phyloP scores from a whole-genome alignment of 2,113 vertebrate genomes.

The Patagioenas fasciata region DNA sequence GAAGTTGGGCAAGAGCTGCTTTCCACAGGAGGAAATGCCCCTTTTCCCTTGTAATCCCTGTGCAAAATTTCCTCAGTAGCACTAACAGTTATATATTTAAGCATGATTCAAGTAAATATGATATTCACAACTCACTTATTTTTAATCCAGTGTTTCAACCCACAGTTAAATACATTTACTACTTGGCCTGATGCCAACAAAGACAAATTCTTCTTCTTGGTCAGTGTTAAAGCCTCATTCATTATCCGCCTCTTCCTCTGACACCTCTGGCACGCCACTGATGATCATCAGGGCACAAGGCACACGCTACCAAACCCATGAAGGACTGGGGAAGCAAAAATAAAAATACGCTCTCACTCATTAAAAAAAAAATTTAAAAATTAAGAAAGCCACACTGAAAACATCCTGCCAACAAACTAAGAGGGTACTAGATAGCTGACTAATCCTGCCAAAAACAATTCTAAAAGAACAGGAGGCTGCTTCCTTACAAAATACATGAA shows the following conservation, averaged over 20 bases:
- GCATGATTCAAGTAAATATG: neutral
- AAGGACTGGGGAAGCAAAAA: neutral
- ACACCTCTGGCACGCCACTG: neutral
- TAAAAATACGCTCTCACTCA: neutral
- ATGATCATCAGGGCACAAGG: neutral
- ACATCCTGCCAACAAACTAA: neutral
- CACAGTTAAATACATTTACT: neutral
- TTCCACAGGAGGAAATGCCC: constrained; percentile 52
- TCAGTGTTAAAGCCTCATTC: neutral
- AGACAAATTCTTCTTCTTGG: neutral
- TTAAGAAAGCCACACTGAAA: neutral
- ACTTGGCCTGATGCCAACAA: neutral
- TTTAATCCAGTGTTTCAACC: neutral
- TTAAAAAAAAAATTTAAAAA: neutral
- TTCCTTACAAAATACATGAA: neutral
- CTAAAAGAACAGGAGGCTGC: neutral
- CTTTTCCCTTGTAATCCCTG: neutral
- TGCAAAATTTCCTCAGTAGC: constrained; percentile 8
- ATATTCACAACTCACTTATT: neutral
- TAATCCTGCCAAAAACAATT: neutral
- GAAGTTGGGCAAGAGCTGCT: neutral
- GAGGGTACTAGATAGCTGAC: neutral
- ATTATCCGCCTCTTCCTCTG: neutral
- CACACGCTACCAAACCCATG: neutral
- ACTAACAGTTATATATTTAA: constrained; percentile 10